Evolutionary conservation across 2,113 vertebrate species (phyloP), one percentile per base, ranked within the genome.

Genomic region (Sterrhoptilus dennistouni): DNA sequence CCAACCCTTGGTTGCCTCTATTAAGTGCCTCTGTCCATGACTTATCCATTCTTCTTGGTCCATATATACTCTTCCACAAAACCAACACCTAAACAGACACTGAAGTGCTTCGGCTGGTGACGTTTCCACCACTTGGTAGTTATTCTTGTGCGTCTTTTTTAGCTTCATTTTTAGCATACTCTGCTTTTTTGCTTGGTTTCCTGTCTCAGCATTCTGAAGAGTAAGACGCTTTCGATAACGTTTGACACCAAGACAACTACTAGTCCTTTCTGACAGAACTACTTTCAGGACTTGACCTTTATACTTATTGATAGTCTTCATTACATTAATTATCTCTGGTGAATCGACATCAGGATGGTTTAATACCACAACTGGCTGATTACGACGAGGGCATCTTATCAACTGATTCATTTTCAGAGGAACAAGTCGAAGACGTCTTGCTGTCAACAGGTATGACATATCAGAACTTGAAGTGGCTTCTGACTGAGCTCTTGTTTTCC

Each of bases 321-420:
- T 98, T 25, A 98, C 97, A 9, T 98, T 98, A 90, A 97, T 97
- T 87, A 98, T 97, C 90, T 98, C 98, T 8, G 96, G 94, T 0
- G 98, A 97, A 87, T 98, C 98, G 11, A 98, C 97, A 4, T 98
- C 98, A 18, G 99, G 99, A 63, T 99, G 99, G 95, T 99, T 99
- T 50, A 99, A 95, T 64, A 99, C 99, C 24, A 99, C 99, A 85
- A 99, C 99, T 3, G 99, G 99, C 96, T 99, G 99, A 96, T 99
- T 98, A 45, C 98, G 98, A 29, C 98, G 97, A 38, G 99, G 99
- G 11, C 97, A 98, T 54, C 98, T 99, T 79, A 99, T 98, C 71
- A 97, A 91, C 70, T 99, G 99, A 91, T 98, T 98, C 6, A 28
- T 93, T 85, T 97, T 99, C 56, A 98, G 95, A 5, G 99, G 99